Conservation (phyloP, 2,113 vertebrate species). For the Halcyon senegalensis region DNA sequence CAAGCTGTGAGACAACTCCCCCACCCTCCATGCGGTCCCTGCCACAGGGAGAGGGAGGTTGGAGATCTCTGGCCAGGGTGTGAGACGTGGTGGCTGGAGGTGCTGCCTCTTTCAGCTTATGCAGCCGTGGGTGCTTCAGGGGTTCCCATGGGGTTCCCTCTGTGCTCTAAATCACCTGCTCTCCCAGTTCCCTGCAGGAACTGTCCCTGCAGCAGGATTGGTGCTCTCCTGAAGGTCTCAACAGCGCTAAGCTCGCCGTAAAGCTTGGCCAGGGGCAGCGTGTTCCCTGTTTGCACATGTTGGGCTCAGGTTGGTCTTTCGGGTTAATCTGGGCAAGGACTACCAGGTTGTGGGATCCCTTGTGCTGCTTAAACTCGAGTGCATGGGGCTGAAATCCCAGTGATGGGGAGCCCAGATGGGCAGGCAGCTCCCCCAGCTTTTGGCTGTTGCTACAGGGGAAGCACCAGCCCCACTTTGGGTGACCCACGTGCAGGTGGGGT, state of each 20-base stretch:
- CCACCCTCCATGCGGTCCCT: accelerated
- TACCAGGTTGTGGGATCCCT: background rate
- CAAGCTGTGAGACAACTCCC: accelerated
- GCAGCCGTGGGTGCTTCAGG: background rate
- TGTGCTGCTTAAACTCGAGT: background rate
- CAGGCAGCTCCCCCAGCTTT: too few species aligned
- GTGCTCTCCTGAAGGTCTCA: background rate
- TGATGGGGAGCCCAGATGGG: accelerated
- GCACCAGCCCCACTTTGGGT: background rate
- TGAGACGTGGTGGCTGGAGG: background rate
- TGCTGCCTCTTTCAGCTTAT: background rate
- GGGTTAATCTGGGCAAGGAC: too few species aligned
- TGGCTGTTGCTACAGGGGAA: background rate
- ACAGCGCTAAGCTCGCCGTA: accelerated
- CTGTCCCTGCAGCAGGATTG: background rate
- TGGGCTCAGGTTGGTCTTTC: background rate
- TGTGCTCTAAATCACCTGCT: background rate
- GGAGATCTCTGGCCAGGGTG: accelerated
- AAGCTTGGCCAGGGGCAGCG: background rate
- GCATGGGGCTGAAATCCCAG: background rate
- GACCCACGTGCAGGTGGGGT: accelerated
- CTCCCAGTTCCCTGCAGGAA: background rate
- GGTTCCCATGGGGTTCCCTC: background rate
- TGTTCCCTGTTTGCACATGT: accelerated
- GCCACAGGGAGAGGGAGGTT: too few species aligned